Conservation (phyloP, 2,113 vertebrate genomes). For the Pundamilia nyererei region DNA sequence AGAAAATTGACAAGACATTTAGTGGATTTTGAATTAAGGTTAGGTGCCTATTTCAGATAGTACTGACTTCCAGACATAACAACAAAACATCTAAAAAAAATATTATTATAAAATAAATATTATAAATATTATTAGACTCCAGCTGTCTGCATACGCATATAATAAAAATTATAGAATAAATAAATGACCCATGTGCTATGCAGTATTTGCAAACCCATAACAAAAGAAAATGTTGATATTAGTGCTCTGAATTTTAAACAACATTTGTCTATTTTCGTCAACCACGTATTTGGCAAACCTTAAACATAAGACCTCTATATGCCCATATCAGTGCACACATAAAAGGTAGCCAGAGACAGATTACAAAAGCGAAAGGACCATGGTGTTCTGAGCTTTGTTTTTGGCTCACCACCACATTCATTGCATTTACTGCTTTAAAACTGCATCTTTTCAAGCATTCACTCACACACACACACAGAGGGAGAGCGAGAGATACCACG, state of each 20-base stretch:
- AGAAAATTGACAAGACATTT: slow-evolving; percentile 1
- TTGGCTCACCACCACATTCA: not conserved
- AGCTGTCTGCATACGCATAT: not conserved
- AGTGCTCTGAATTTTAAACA: not conserved
- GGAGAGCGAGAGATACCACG: not conserved
- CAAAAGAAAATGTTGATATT: not conserved
- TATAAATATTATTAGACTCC: not conserved
- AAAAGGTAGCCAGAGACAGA: not conserved
- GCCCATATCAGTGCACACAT: not conserved
- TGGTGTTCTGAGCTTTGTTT: not conserved
- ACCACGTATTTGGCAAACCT: not conserved
- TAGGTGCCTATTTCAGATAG: not conserved
- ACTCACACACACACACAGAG: not conserved
- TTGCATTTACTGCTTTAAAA: not conserved
- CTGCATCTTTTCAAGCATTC: not conserved
- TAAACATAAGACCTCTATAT: not conserved
- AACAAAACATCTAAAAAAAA: not conserved
- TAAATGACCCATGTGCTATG: not conserved
- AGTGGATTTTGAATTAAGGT: slow-evolving; percentile 13
- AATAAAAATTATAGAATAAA: not conserved
- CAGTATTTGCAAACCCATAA: not conserved
- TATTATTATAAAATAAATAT: not conserved
- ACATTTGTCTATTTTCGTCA: not conserved
- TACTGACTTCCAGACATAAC: not conserved
- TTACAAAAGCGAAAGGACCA: not conserved